Evolutionary conservation across 2,113 vertebrate species (phyloP).

Genomic region (Oreocharis arfaki): DNA sequence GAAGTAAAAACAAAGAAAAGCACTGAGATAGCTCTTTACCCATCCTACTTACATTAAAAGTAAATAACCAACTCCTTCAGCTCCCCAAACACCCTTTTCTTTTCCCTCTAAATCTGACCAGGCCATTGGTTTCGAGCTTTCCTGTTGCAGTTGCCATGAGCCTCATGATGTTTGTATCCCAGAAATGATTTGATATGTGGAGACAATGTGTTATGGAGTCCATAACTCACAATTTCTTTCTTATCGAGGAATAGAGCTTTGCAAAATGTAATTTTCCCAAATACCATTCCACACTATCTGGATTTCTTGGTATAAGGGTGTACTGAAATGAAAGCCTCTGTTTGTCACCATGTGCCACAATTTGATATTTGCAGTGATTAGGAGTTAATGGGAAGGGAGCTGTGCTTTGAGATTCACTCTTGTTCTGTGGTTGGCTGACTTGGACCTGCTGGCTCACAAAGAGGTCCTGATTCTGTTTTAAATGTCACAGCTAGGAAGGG

Average conservation of each 20-base stretch:
- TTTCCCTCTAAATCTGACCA: not conserved
- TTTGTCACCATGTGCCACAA: not conserved
- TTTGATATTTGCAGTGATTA: not conserved
- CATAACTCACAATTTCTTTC: no score
- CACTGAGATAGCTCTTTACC: not conserved
- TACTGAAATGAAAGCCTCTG: not conserved
- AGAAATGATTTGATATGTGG: not conserved
- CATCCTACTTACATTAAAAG: not conserved
- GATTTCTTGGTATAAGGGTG: not conserved
- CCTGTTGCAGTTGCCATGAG: not conserved
- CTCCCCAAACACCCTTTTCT: not conserved
- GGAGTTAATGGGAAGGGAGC: not conserved
- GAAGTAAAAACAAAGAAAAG: not conserved
- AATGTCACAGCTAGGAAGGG: not conserved
- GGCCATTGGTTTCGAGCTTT: not conserved
- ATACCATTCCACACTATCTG: not conserved
- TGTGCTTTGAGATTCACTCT: not conserved
- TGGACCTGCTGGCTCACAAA: not conserved
- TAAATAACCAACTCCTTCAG: not conserved
- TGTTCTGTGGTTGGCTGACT: not conserved
- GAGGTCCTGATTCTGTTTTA: not conserved
- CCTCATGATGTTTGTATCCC: not conserved
- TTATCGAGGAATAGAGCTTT: not conserved
- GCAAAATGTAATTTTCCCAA: not conserved
- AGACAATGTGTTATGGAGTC: not conserved